phyloP scores from a whole-genome alignment of 2,888 invertebrate species.

The Cynaeus angustus region DNA sequence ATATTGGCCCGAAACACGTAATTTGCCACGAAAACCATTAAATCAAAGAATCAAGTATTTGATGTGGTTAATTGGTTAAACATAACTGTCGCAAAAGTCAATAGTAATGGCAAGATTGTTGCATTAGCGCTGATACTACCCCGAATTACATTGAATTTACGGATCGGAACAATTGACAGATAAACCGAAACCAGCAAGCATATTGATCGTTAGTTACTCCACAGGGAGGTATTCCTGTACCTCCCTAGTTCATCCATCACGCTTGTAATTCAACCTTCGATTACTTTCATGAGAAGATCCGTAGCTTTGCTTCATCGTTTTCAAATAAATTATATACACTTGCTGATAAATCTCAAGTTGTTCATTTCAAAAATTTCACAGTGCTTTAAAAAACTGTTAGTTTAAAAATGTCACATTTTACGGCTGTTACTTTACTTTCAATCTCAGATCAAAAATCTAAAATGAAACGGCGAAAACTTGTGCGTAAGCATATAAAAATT shows the following conservation, averaged over 20 bases:
- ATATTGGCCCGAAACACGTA: too few species aligned
- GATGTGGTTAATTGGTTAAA: too few species aligned
- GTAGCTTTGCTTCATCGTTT: not conserved
- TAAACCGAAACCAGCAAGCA: not conserved
- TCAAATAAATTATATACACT: not conserved
- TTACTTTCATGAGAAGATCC: not conserved
- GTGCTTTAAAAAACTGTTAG: too few species aligned
- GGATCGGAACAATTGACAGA: conserved; percentile 4
- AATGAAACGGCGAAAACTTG: too few species aligned
- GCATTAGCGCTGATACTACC: not conserved
- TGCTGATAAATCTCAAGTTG: not conserved
- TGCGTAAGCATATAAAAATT: too few species aligned
- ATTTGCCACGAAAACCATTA: too few species aligned
- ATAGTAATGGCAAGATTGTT: not conserved
- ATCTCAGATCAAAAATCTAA: too few species aligned
- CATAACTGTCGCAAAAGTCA: not conserved
- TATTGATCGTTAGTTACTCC: conserved; percentile 1
- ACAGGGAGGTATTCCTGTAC: conserved; percentile 2
- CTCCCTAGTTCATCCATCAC: conserved; percentile 1
- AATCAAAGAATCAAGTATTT: too few species aligned
- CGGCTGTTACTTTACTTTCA: too few species aligned
- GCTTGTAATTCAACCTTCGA: not conserved
- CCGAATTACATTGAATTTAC: not conserved
- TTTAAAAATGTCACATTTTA: too few species aligned
- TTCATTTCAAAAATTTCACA: too few species aligned